These are phyloP conservation scores for Xyrichtys novacula DNA, from an alignment of 2,797 vertebrate species.

Conservation along the genomic window DNA sequence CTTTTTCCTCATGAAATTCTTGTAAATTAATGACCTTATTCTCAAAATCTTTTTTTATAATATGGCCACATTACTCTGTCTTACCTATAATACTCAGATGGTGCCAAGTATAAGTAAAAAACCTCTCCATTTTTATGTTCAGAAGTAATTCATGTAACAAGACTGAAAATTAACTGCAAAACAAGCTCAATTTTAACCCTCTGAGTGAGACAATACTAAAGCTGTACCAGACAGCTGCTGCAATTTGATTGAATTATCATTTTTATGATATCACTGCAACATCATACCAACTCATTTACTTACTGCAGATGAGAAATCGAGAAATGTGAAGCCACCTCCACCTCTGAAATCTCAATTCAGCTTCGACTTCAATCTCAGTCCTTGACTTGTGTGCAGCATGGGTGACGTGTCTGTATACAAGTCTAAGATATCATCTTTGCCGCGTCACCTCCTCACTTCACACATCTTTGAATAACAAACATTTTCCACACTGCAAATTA, in stretches of 20 bases:
- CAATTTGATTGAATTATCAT: conserved; percentile 30
- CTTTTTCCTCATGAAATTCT: too few species aligned
- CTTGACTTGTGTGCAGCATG: conserved; percentile 9
- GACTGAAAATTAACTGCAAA: conserved; percentile 20
- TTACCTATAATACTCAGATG: conserved; percentile 13
- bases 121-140: conserved; percentile 34
- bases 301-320: conserved; percentile 15
- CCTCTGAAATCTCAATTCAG: conserved; percentile 38
- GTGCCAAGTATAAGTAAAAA: conserved; percentile 25
- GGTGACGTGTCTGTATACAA: not conserved
- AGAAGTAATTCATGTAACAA: conserved; percentile 53
- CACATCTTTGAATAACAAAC: conserved; percentile 53
- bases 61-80: too few species aligned
- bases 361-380: conserved; percentile 24
- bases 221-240: conserved; percentile 86
- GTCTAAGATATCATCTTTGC: conserved; percentile 9
- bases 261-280: conserved; percentile 17
- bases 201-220: conserved; percentile 28
- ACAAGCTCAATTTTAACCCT: conserved; percentile 21
- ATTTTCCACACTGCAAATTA: conserved; percentile 69
- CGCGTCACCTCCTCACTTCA: conserved; percentile 44
- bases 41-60: too few species aligned
- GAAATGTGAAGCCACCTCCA: conserved; percentile 20
- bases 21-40: too few species aligned
- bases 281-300: conserved; percentile 13